These are phyloP conservation scores for Linnaemya vulpina DNA, from an alignment of 2,888 invertebrate genomes.

Conservation along the genomic window DNA sequence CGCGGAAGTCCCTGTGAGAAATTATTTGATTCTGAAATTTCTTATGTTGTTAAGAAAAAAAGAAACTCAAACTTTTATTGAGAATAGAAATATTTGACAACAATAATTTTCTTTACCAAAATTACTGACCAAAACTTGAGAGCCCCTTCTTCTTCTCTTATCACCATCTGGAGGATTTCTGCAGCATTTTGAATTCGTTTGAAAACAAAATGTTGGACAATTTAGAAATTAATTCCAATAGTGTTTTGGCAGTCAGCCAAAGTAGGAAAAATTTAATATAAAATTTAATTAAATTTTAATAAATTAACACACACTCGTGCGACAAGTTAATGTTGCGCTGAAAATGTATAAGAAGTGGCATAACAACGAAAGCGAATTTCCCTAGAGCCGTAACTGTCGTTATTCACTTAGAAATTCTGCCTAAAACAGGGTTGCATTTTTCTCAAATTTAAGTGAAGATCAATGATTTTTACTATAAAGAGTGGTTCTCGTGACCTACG, in stretches of 20 bases:
- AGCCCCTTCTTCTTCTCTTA: neutral
- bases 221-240: neutral
- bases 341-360: too few species aligned
- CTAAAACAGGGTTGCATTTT: neutral
- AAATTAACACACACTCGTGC: neutral
- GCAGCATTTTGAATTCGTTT: too few species aligned
- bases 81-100: neutral
- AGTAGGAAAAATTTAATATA: neutral
- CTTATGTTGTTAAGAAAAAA: too few species aligned
- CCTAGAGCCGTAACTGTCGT: too few species aligned
- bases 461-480: neutral
- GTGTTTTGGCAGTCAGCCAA: conserved; percentile 36
- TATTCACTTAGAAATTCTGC: too few species aligned
- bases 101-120: neutral
- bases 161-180: neutral
- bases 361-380: too few species aligned
- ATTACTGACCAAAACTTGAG: neutral
- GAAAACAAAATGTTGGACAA: too few species aligned
- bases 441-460: neutral
- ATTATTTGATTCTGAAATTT: too few species aligned
- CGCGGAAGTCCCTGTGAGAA: too few species aligned
- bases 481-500: too few species aligned
- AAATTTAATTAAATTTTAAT: neutral
- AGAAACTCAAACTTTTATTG: neutral
- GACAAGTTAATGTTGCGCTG: too few species aligned